Percentiles rank a stretch among this genome's conserved stretches.
phyloP scores from a whole-genome alignment of 1,140 invertebrate species.

The Gonatopus flavifemur region DNA sequence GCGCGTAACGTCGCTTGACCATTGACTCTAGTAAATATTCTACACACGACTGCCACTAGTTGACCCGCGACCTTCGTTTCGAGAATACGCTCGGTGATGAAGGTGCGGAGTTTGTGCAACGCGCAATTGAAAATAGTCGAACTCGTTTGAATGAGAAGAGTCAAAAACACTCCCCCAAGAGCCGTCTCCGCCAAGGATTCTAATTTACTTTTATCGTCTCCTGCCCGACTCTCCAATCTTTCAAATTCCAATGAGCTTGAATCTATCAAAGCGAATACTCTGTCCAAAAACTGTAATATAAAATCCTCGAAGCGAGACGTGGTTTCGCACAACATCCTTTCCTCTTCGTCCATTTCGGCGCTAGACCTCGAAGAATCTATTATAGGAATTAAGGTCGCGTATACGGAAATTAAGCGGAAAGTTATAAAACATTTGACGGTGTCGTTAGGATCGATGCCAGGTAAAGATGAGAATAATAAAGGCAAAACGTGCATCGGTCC shows the following conservation, averaged over 20 bases:
- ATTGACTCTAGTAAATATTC: slow-evolving; percentile 71
- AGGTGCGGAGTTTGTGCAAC: slow-evolving; percentile 72
- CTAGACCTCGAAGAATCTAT: slow-evolving; percentile 80
- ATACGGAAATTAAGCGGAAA: slow-evolving; percentile 76
- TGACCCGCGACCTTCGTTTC: slow-evolving; percentile 82
- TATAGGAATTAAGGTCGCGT: slow-evolving; percentile 76
- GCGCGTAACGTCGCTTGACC: slow-evolving; percentile 67
- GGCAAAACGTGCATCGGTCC: slow-evolving; percentile 81
- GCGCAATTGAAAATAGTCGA: slow-evolving; percentile 65
- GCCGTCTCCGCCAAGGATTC: slow-evolving; percentile 63
- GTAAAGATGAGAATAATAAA: slow-evolving; percentile 75
- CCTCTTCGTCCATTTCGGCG: slow-evolving; percentile 68
- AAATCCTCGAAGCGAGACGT: slow-evolving; percentile 88
- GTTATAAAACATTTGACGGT: slow-evolving; percentile 79
- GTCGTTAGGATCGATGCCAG: slow-evolving; percentile 91
- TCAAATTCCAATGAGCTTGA: slow-evolving; percentile 70
- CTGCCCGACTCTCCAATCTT: slow-evolving; percentile 61
- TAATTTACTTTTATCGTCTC: slow-evolving; percentile 56
- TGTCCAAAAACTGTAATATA: slow-evolving; percentile 82
- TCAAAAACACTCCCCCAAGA: slow-evolving; percentile 60
- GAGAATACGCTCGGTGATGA: slow-evolving; percentile 72
- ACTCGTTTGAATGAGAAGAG: slow-evolving; percentile 61
- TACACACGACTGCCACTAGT: slow-evolving; percentile 66
- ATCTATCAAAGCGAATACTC: slow-evolving; percentile 73
- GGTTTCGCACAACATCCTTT: slow-evolving; percentile 74